A percentile compares a stretch with the other conserved stretches of the same genome.
These are phyloP conservation scores for Craniophora ligustri DNA, from an alignment of 2,888 invertebrate species.

Conservation along the genomic window DNA sequence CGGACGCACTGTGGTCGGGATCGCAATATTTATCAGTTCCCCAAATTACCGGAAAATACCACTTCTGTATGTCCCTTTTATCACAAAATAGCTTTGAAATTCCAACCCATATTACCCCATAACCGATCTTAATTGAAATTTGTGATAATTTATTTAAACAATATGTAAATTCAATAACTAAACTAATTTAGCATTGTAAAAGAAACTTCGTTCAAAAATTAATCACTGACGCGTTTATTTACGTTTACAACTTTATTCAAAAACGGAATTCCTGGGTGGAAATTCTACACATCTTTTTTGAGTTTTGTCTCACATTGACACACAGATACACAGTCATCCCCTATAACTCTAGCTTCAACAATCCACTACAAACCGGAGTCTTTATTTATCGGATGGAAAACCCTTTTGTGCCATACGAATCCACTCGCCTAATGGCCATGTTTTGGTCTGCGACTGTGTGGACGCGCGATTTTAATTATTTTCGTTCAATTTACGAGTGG, in stretches of 20 bases:
- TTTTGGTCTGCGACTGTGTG: slow-evolving; percentile 80
- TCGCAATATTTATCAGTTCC: slow-evolving; percentile 57
- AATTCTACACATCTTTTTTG: slow-evolving; percentile 22
- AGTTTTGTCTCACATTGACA: slow-evolving; percentile 22
- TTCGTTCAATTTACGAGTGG: slow-evolving; percentile 88
- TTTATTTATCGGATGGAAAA: slow-evolving; percentile 83
- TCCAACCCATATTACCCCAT: no score
- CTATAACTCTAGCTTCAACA: slow-evolving; percentile 48
- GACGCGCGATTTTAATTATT: slow-evolving; percentile 87
- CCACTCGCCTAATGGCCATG: slow-evolving; percentile 82
- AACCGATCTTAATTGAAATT: slow-evolving; percentile 37
- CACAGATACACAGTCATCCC: slow-evolving; percentile 19
- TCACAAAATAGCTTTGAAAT: slow-evolving; percentile 21
- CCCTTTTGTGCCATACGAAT: slow-evolving; percentile 79
- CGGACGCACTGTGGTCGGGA: slow-evolving; percentile 58
- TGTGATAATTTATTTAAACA: slow-evolving; percentile 12
- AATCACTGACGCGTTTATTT: no score
- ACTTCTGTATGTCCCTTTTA: slow-evolving; percentile 43
- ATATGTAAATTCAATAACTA: background rate
- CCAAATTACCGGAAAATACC: slow-evolving; percentile 55
- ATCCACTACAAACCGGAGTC: slow-evolving; percentile 61
- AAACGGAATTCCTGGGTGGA: background rate
- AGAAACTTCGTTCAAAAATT: no score
- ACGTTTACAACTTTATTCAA: no score
- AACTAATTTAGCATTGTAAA: no score